Evolutionary conservation across 1,140 invertebrate species (phyloP), one percentile per base, ranked within the genome.

Genomic region (Drosophila mayri): DNA sequence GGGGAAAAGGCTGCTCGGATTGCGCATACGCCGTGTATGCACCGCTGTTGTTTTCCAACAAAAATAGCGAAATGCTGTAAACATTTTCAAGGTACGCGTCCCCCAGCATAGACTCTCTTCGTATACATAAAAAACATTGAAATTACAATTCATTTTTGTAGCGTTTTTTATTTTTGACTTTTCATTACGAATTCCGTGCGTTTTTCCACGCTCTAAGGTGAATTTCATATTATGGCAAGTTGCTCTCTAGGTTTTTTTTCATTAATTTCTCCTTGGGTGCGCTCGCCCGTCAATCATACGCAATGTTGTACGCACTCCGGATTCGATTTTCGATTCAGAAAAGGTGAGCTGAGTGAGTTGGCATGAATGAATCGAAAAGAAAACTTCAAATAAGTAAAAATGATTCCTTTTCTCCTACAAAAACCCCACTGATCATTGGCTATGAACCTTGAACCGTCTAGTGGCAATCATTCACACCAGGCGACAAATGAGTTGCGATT

Each of bases 21-120:
- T 83, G 79, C 79, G 74, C 59, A 81, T 81, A 78, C 79, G 79
- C 75, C 62, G 59, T 73, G 62, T 70, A 67, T 47, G 64, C 64
- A 74, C 16, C 49, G 49, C 60, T 47, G 46, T 61, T 76, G 63
- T 46, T 52, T 70, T 50, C 59, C 37, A 65, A 80, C 76, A 66
- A 71, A 86, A 87, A 87, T 82, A 87, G 83, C 71, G 70, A 74
- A 63, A 63, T 66, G 64, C 57, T 79, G 74, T 81, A 84, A 88
- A 81, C 84, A 88, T 58, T 80, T 81, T 86, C 43, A 47, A 61
- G 43, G 66, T 64, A 76, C 65, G 52, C 72, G 62, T 74, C 60
- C 49, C 71, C 49, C 76, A 54, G 55, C 74, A 55, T 54, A 59
- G 50, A 40, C 46, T 49, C 40, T 28, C 57, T 30, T 30, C 25